These are phyloP conservation scores for Diaperis boleti DNA, from an alignment of 2,888 invertebrate species.

Conservation along the genomic window DNA sequence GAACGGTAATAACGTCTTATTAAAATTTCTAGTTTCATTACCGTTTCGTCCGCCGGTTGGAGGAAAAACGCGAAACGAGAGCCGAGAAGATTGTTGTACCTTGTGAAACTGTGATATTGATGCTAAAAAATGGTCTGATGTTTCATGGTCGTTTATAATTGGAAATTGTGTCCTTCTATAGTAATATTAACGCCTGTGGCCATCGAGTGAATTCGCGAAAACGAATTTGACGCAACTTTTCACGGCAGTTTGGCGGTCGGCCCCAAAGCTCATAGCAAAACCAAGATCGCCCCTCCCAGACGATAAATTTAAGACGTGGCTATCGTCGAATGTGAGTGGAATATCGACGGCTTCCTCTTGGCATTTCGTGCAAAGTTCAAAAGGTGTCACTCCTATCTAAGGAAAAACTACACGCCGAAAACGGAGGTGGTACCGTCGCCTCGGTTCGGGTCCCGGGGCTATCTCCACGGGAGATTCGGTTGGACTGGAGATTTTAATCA, in stretches of 20 bases:
- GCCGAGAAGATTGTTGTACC: too few relatives aligned
- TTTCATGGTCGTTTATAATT: too few relatives aligned
- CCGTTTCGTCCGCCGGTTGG: neutral
- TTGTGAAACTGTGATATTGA: too few relatives aligned
- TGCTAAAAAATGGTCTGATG: too few relatives aligned
- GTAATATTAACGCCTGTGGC: too few relatives aligned
- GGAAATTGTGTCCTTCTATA: too few relatives aligned
- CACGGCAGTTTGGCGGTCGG: neutral
- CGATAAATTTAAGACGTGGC: slow-evolving; percentile 19
- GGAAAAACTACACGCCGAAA: neutral
- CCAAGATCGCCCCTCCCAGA: slow-evolving; percentile 10
- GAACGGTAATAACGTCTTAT: slow-evolving; percentile 26
- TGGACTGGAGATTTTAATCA: slow-evolving; percentile 23
- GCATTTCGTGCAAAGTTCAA: neutral
- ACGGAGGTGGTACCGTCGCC: neutral
- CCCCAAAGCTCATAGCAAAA: too few relatives aligned
- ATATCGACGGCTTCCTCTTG: slow-evolving; percentile 17
- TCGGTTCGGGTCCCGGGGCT: neutral
- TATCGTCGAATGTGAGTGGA: slow-evolving; percentile 14
- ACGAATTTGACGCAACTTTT: too few relatives aligned
- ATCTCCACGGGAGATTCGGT: neutral
- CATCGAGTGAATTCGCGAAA: too few relatives aligned
- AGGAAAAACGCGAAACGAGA: neutral
- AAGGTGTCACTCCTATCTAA: slow-evolving; percentile 1
- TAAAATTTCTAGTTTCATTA: slow-evolving; percentile 21